Evolutionary conservation across 92 coral and sea anemone genomes (phyloP), one percentile per base, ranked within the genome.

Genomic region (Heliopora coerulea): DNA sequence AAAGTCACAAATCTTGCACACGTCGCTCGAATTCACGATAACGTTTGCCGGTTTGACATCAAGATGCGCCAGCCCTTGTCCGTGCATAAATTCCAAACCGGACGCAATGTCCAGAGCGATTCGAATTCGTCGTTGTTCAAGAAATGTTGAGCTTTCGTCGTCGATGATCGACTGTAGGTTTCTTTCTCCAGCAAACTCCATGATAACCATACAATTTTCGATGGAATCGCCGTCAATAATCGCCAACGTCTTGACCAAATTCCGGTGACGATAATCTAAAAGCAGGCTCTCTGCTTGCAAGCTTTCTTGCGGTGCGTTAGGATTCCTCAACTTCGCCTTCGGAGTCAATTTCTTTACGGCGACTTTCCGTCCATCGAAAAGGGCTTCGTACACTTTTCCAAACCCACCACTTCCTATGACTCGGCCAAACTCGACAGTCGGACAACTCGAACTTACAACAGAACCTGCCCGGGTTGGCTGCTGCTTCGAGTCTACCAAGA

Each of bases 31-130:
- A 52, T 90, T 91, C 21, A 93, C 96, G 37, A 93, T 66, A 21
- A 93, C 87, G 49, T 93, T 93, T 0, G 98, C 98, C 29, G 98
- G 98, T 66, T 93, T 93, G 3, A 93, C 86, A 46, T 93, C 98
- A 58, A 93, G 85, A 80, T 93, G 98, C 34, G 96, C 98, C 49
- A 93, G 86, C 8, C 91, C 98, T 42, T 84, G 87, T 1, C 72
- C 78, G 39, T 93, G 98, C 59, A 93, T 85, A 61, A 90, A 93
- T 59, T 72, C 89, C 74, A 93, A 72, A 3, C 96, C 98, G 34
- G 84, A 77, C 18, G 86, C 85, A 48, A 93, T 42, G 44, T 90
- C 93, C 5, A 80, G 62, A n/a, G 96, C 98, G 66, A 89, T 87
- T 46, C 85, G 84, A 28, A 93, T 49, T 59, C 98, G 68, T 12